These are phyloP conservation scores for Microplitis mediator DNA, from an alignment of 1,140 invertebrate species.

Conservation along the genomic window DNA sequence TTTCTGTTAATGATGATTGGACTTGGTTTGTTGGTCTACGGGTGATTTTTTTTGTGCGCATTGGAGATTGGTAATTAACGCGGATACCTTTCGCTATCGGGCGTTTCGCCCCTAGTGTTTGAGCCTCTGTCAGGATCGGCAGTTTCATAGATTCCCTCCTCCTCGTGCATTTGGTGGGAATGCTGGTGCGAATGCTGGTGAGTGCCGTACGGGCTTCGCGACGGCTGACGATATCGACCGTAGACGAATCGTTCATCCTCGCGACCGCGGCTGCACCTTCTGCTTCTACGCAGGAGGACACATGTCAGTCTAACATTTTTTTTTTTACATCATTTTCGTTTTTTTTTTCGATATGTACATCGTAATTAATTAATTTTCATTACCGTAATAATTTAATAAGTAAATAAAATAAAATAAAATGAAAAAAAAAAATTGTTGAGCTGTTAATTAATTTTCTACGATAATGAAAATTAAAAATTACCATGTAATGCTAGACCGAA, in stretches of 20 bases:
- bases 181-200: constrained; percentile 63
- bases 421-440: not conserved
- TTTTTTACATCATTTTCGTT: constrained; percentile 23
- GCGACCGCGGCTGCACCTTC: constrained; percentile 61
- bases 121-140: constrained; percentile 74
- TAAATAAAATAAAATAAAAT: too few relatives aligned
- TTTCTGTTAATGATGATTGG: not conserved
- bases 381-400: too few relatives aligned
- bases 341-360: not conserved
- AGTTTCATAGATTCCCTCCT: constrained; percentile 84
- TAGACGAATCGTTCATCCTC: constrained; percentile 78
- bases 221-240: constrained; percentile 78
- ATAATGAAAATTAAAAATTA: not conserved
- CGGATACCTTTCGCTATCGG: constrained; percentile 83
- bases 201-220: constrained; percentile 65
- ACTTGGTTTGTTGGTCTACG: constrained; percentile 11
- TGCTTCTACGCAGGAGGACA: constrained; percentile 56
- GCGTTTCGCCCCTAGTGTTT: constrained; percentile 72
- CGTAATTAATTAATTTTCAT: not conserved
- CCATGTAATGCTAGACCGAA: constrained; percentile 15
- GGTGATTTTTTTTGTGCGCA: constrained; percentile 1
- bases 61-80: constrained; percentile 36
- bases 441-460: not conserved
- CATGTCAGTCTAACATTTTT: not conserved
- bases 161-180: constrained; percentile 70